A percentile compares a stretch with the other conserved stretches of the same genome.
phyloP scores from a whole-genome alignment of 2,888 invertebrate genomes.

The Plutella xylostella region DNA sequence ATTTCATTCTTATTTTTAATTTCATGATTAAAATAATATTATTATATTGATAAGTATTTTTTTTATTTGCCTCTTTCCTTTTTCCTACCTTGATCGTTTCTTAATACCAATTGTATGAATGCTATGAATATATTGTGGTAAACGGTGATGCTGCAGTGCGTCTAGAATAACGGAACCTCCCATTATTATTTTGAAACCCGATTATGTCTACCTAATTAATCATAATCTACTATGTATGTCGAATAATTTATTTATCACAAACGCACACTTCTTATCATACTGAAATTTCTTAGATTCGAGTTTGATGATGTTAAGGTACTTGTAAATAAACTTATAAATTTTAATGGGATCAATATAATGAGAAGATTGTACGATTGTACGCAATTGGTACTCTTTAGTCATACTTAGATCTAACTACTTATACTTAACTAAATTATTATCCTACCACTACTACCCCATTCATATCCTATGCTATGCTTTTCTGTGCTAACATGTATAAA shows the following conservation, averaged over 20 bases:
- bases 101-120: constrained; percentile 9
- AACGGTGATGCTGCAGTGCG: too few species aligned
- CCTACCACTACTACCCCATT: background rate
- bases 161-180: too few species aligned
- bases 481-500: constrained; percentile 1
- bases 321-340: constrained; percentile 65
- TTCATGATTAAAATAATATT: constrained; percentile 67
- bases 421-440: constrained; percentile 1
- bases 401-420: constrained; percentile 13
- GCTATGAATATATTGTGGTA: background rate
- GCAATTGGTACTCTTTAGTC: constrained; percentile 65
- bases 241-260: too few species aligned
- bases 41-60: constrained; percentile 59
- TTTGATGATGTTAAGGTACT: constrained; percentile 51
- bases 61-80: constrained; percentile 43
- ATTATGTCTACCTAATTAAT: too few species aligned
- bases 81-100: constrained; percentile 34
- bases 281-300: constrained; percentile 24
- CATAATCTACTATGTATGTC: too few species aligned
- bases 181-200: too few species aligned
- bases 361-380: constrained; percentile 60
- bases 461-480: constrained; percentile 5
- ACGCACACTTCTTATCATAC: too few species aligned
- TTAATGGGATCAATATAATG: constrained; percentile 67
- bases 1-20: constrained; percentile 67